Evolutionary conservation across 2,888 invertebrate species (phyloP).

Genomic region (Athalia rosae): DNA sequence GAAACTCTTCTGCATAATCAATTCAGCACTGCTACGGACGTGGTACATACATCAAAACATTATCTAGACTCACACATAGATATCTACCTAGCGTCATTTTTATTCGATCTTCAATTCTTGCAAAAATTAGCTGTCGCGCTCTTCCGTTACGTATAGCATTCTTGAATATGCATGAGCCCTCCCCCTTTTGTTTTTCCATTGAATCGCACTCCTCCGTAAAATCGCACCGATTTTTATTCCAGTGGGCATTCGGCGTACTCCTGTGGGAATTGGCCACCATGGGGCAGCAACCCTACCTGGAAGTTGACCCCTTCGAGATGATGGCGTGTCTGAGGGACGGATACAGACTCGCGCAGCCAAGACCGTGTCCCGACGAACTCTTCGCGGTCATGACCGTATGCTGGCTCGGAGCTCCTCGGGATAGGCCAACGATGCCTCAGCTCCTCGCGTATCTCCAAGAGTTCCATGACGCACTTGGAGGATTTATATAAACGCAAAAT

Average conservation of each 20-base stretch:
- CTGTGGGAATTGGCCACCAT: conserved; percentile 95
- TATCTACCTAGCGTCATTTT: not conserved
- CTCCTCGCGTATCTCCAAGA: conserved; percentile 83
- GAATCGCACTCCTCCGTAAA: conserved; percentile 38
- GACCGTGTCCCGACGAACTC: conserved; percentile 97
- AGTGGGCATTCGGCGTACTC: conserved; percentile 97
- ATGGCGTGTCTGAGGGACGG: conserved; percentile 90
- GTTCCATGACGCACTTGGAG: conserved; percentile 82
- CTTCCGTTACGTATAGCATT: not conserved
- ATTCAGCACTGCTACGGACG: conserved; percentile 91
- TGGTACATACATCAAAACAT: conserved; percentile 77
- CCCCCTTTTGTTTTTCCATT: conserved; percentile 54
- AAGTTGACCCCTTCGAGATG: conserved; percentile 95
- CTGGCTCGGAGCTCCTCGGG: conserved; percentile 80
- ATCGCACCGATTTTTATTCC: conserved; percentile 46
- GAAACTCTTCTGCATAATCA: conserved; percentile 89
- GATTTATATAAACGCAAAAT: conserved; percentile 76
- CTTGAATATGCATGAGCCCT: conserved; percentile 46
- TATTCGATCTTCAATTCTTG: conserved; percentile 27
- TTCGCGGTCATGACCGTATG: conserved; percentile 86
- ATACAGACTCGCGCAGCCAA: conserved; percentile 91
- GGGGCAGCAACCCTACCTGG: conserved; percentile 92
- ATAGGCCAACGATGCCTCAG: conserved; percentile 82
- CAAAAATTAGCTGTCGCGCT: not conserved
- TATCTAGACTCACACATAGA: conserved; percentile 27